A percentile compares a stretch with the other conserved stretches of the same genome.
Conservation (phyloP, 2,888 invertebrate species). For the Tuberolachnus salignus region DNA sequence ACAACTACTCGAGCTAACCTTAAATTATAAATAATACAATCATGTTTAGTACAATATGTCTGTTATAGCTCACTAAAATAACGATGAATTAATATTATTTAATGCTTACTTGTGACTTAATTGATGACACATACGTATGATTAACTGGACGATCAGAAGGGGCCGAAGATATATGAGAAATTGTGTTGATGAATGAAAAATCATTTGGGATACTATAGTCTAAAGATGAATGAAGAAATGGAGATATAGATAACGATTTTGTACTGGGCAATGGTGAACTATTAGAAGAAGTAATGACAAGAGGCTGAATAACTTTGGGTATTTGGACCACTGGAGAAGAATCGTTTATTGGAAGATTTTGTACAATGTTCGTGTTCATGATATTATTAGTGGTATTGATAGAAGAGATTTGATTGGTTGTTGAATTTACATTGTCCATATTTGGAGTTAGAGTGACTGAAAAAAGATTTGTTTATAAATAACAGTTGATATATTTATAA, state of each 20-base stretch:
- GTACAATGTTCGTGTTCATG: background rate
- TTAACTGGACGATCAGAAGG: conserved; percentile 31
- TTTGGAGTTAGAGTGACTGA: conserved; percentile 69
- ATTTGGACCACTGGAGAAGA: conserved; percentile 18
- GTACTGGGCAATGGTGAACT: conserved; percentile 46
- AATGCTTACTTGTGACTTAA: conserved; percentile 36
- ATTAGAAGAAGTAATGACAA: conserved; percentile 42
- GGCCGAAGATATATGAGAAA: conserved; percentile 29
- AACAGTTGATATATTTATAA: background rate
- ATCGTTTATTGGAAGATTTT: conserved; percentile 13
- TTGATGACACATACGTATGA: conserved; percentile 31
- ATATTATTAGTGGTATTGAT: conserved; percentile 22
- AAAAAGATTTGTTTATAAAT: conserved; percentile 42
- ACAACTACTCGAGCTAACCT: conserved; percentile 31
- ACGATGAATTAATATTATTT: background rate
- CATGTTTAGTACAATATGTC: background rate
- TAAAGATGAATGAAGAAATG: conserved; percentile 9
- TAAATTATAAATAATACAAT: conserved; percentile 9
- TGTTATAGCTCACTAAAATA: background rate
- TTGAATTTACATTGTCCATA: conserved; percentile 66
- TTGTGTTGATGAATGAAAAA: conserved; percentile 41
- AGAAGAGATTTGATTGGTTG: conserved; percentile 40
- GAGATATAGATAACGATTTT: conserved; percentile 15
- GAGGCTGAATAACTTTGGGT: conserved; percentile 38
- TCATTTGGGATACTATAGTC: conserved; percentile 17